Percentiles rank a stretch among this genome's conserved stretches.
Conservation (phyloP, 2,888 invertebrate species). For the Tinea trinotella region DNA sequence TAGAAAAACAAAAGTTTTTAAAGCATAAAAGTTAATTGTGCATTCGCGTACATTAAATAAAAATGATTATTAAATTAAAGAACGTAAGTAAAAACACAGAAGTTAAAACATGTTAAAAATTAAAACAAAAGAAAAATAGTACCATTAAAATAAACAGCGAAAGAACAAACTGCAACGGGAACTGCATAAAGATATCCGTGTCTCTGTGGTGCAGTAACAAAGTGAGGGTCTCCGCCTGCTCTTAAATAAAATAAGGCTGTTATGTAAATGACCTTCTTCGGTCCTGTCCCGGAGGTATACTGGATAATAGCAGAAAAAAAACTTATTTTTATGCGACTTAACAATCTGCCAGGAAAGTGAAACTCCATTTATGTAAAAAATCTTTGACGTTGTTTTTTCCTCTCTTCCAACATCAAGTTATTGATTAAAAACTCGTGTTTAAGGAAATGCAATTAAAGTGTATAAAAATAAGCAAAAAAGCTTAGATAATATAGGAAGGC, state of each 20-base stretch:
- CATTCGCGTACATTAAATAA: too few relatives aligned
- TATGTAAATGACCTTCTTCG: slow-evolving; percentile 51
- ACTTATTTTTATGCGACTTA: background rate
- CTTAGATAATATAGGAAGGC: background rate
- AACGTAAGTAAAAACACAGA: background rate
- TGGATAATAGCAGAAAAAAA: slow-evolving; percentile 24
- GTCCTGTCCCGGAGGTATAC: slow-evolving; percentile 38
- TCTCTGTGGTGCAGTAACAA: slow-evolving; percentile 29
- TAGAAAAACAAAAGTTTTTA: too few relatives aligned
- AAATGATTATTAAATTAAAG: background rate
- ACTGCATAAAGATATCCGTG: slow-evolving; percentile 48
- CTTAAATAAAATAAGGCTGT: slow-evolving; percentile 57
- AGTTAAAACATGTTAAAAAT: background rate
- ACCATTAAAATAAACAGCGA: slow-evolving; percentile 12
- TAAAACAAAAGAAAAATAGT: slow-evolving; percentile 12
- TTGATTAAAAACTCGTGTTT: too few relatives aligned
- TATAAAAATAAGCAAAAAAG: background rate
- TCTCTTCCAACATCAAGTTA: too few relatives aligned
- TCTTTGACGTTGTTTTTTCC: too few relatives aligned
- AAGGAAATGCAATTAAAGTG: background rate
- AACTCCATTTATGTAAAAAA: background rate
- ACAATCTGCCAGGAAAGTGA: slow-evolving; percentile 11
- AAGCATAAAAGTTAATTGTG: too few relatives aligned
- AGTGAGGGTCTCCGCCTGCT: slow-evolving; percentile 38
- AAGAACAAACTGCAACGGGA: slow-evolving; percentile 27